phyloP scores from a whole-genome alignment of 1,140 invertebrate genomes.

The Bombus difficillimus region DNA sequence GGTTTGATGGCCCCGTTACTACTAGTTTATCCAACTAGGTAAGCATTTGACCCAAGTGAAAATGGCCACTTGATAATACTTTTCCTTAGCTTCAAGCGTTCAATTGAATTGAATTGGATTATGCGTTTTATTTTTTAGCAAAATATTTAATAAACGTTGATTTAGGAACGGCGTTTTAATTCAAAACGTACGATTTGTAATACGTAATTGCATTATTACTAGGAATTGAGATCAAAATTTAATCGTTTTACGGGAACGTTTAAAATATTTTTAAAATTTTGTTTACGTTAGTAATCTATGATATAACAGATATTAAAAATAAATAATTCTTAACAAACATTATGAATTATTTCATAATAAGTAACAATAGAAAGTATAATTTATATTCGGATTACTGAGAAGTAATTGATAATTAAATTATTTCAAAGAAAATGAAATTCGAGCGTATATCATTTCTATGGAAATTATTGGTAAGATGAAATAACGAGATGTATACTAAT shows the following conservation, averaged over 20 bases:
- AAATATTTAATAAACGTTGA: not conserved
- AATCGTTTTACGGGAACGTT: too few species aligned
- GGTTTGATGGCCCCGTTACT: constrained; percentile 11
- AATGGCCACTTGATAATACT: not conserved
- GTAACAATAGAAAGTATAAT: not conserved
- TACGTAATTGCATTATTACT: too few species aligned
- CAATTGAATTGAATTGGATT: not conserved
- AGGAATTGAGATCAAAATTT: too few species aligned
- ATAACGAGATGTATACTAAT: not conserved
- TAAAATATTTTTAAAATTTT: too few species aligned
- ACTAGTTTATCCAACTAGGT: not conserved
- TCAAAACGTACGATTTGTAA: too few species aligned
- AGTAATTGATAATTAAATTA: too few species aligned
- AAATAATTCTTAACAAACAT: not conserved
- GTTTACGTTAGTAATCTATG: too few species aligned
- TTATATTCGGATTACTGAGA: not conserved
- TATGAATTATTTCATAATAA: not conserved
- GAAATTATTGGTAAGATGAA: not conserved
- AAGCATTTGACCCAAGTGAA: not conserved
- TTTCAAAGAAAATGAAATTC: too few species aligned
- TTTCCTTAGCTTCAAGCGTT: not conserved
- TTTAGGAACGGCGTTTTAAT: not conserved
- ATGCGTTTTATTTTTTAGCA: not conserved
- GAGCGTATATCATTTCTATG: too few species aligned
- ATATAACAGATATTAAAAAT: not conserved